Evolutionary conservation across 2,888 invertebrate species (phyloP).

Genomic region (Harpagoxenus sublaevis): DNA sequence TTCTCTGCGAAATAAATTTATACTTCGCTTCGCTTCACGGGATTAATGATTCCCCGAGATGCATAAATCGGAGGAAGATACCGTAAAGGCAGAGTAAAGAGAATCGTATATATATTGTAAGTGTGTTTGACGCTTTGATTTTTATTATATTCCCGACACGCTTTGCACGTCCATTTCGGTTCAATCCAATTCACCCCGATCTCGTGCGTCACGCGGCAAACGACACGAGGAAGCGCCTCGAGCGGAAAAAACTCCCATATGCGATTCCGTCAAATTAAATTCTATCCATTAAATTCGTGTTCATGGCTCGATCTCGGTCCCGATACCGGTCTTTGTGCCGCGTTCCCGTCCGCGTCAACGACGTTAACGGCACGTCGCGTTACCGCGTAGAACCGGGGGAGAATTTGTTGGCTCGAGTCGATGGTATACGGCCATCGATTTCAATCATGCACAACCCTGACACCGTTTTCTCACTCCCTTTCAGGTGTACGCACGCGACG

Average conservation of each 20-base stretch:
- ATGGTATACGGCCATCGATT: constrained; percentile 65
- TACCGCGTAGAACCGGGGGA: background rate
- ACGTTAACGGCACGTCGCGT: constrained; percentile 4
- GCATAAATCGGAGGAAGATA: background rate
- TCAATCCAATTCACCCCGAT: constrained; percentile 15
- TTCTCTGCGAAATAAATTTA: background rate
- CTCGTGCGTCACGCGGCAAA: constrained; percentile 4
- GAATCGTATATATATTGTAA: constrained; percentile 6
- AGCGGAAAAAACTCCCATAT: constrained; percentile 21
- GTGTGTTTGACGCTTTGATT: background rate
- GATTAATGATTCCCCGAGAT: background rate
- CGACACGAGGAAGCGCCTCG: background rate
- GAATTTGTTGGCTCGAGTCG: constrained; percentile 49
- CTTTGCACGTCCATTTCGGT: constrained; percentile 4
- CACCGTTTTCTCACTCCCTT: constrained; percentile 40
- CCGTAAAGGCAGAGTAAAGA: background rate
- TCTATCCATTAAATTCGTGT: constrained; percentile 23
- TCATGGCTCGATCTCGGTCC: background rate
- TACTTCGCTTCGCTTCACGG: background rate
- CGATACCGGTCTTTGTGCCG: constrained; percentile 11
- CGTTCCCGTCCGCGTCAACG: background rate
- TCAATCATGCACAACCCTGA: constrained; percentile 63
- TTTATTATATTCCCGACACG: background rate
- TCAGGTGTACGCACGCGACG: background rate
- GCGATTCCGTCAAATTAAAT: constrained; percentile 44